These are phyloP conservation scores for Motacilla alba DNA, from an alignment of 2,113 vertebrate species.

Conservation along the genomic window DNA sequence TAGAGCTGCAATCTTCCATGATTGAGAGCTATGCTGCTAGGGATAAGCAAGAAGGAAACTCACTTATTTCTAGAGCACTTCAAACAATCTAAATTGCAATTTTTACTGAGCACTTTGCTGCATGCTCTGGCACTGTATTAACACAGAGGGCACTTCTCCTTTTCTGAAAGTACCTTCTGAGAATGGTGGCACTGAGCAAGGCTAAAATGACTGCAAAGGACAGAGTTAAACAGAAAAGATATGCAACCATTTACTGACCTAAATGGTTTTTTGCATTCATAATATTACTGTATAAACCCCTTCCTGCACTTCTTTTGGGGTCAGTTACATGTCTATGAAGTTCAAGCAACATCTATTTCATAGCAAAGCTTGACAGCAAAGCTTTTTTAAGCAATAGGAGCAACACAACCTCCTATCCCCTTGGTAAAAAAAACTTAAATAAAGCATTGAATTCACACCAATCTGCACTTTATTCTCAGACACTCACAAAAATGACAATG, in stretches of 20 bases:
- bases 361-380: neutral
- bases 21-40: neutral
- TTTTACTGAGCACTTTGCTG: neutral
- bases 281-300: neutral
- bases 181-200: neutral
- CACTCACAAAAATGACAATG: neutral
- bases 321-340: neutral
- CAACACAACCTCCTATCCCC: neutral
- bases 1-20: neutral
- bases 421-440: neutral
- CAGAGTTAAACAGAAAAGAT: neutral
- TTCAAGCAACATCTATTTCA: neutral
- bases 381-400: neutral
- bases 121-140: neutral
- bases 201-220: neutral
- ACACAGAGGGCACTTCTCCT: neutral
- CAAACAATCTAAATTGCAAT: neutral
- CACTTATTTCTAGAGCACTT: neutral
- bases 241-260: neutral
- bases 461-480: neutral
- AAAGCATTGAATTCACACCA: neutral
- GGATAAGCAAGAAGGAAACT: neutral
- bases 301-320: neutral
- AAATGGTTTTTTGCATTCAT: neutral
- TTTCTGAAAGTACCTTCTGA: neutral